Evolutionary conservation across 2,888 invertebrate genomes (phyloP), one percentile per base, ranked within the genome.

Genomic region (Orchesella flavescens): DNA sequence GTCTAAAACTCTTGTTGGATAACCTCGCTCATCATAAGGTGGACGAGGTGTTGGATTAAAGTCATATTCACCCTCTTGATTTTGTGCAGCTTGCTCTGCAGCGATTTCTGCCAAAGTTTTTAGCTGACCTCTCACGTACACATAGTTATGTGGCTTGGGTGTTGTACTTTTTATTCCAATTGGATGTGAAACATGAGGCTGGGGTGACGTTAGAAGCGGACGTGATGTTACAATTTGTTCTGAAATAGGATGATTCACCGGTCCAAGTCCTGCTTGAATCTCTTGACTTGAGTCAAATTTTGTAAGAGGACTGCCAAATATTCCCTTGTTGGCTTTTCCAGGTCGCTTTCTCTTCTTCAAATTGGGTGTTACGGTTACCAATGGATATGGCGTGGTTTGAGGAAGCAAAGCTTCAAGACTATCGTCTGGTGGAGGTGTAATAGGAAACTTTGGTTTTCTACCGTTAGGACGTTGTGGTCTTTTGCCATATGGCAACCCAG

Each of bases 391-490:
- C 12, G 86, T 85, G 10, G 86, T 86, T 71, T 83, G 83, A 1
- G 85, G 86, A 12, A 85, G 71, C 15, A 81, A 46, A 13, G 84
- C 87, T 72, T 87, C 86, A 9, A 85, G 61, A 72, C 87, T 87
- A 68, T 87, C 87, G 65, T 87, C 87, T 24, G 88, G 88, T 7
- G 87, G 88, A 49, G 86, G 85, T 17, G 88, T 88, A n/a, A 88
- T 85, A 4, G 87, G 87, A 73, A 88, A 88, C 78, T 88, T 87
- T 0, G 88, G 87, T 49, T 88, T 88, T 61, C 86, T 86, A 0
- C 86, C 88, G 75, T 88, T 88, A 4, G 88, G 87, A 34, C 88
- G 49, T 43, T 88, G 88, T 7, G 86, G 86, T 57, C 85, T 15
- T 55, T 85, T 86, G 46, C 84, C 84, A 24, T 53, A 81, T n/a